Evolutionary conservation across 1,140 invertebrate genomes (phyloP), one percentile per base, ranked within the genome.

Genomic region (Samia ricini): DNA sequence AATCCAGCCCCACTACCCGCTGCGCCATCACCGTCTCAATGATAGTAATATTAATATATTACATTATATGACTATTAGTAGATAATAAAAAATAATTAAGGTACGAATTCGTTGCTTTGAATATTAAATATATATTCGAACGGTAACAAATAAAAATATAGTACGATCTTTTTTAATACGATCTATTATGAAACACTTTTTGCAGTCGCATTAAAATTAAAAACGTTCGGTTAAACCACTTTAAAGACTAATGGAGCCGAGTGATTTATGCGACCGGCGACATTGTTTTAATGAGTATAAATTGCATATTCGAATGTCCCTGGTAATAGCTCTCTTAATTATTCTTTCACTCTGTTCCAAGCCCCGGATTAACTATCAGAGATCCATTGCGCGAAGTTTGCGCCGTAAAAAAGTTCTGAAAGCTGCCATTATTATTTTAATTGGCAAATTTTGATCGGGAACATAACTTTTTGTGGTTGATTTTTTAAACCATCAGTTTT

Each of bases 201-300:
- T 42, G 33, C n/a, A 42, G 33, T 15, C 33, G 33, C 33, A 42
- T 42, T 42, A 42, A 68, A 68, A 68, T 68, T 68, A 64, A 68
- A n/a, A 68, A 68, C 55, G 62, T 63, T 57, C 62, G 60, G 12
- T 42, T 42, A 42, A 42, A 42, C 33, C 69, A 79, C 81, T 81
- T 74, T 60, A 66, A 64, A 61, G 68, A 71, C 76, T 85, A 88
- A 88, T 88, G 83, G 85, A 73, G 63, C 77, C 66, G 64, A 63
- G 75, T 83, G 83, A 87, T 87, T 84, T 84, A 85, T 83, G 78
- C 65, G 59, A 54, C 62, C 66, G 79, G 68, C 69, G 79, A 77
- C 77, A 77, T 80, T 82, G 82, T 67, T 71, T 81, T 82, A 85
- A 85, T 85, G 81, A 85, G 77, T 74, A 85, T 76, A 78, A 88